phyloP scores from a whole-genome alignment of 1,140 invertebrate species.

The Diachasma alloeum region DNA sequence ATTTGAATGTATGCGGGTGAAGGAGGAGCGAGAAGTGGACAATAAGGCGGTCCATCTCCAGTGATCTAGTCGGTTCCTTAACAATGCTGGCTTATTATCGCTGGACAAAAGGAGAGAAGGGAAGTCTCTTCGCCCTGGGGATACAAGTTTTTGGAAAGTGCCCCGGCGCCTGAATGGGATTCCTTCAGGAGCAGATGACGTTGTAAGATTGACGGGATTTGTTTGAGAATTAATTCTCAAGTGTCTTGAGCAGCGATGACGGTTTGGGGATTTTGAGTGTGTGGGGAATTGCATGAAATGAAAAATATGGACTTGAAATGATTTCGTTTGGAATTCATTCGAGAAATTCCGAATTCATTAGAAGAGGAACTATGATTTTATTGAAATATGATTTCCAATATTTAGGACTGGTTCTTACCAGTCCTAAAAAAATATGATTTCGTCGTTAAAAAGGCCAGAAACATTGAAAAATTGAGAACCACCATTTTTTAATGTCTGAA shows the following conservation, averaged over 20 bases:
- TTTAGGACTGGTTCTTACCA: too few species aligned
- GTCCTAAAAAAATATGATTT: too few species aligned
- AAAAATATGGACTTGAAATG: neutral
- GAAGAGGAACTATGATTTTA: too few species aligned
- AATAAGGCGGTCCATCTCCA: slow-evolving; percentile 49
- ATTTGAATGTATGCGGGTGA: slow-evolving; percentile 32
- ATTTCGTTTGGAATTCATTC: neutral
- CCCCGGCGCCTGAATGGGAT: slow-evolving; percentile 40
- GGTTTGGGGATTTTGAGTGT: too few species aligned
- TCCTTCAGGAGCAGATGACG: slow-evolving; percentile 57
- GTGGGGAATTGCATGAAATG: too few species aligned
- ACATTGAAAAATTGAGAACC: too few species aligned
- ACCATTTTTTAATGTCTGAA: too few species aligned
- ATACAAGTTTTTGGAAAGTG: slow-evolving; percentile 35
- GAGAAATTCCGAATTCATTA: too few species aligned
- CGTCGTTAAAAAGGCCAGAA: too few species aligned
- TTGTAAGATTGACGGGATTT: slow-evolving; percentile 57
- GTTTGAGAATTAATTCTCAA: slow-evolving; percentile 44
- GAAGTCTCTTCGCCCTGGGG: slow-evolving; percentile 25
- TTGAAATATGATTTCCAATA: too few species aligned
- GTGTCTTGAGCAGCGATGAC: neutral
- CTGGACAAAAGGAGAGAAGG: slow-evolving; percentile 52
- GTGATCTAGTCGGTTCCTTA: slow-evolving; percentile 43
- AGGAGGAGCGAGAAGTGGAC: slow-evolving; percentile 43
- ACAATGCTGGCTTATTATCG: slow-evolving; percentile 61